Percentiles rank a stretch among this genome's conserved stretches.
Evolutionary conservation across 2,888 invertebrate genomes (phyloP).

Genomic region (Poecilobothrus nobilitatus): DNA sequence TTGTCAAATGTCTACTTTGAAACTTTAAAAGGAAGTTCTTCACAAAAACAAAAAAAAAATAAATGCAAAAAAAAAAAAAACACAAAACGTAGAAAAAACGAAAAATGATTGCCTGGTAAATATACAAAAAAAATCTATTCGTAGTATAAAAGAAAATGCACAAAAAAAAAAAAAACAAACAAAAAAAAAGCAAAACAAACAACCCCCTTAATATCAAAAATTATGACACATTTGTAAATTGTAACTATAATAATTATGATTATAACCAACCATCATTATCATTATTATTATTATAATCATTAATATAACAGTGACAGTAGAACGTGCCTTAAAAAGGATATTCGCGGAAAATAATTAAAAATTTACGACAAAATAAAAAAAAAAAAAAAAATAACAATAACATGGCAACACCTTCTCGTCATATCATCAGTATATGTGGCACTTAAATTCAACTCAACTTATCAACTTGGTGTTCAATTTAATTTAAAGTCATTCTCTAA

Average conservation of each 20-base stretch:
- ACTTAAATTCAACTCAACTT: no score
- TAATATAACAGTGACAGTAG: neutral
- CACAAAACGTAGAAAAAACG: neutral
- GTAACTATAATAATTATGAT: neutral
- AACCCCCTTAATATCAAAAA: neutral
- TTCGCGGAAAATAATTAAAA: neutral
- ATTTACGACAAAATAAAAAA: neutral
- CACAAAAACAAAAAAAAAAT: neutral
- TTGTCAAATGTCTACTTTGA: neutral
- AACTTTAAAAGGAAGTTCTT: neutral
- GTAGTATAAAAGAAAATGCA: neutral
- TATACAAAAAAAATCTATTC: neutral
- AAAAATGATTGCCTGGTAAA: neutral
- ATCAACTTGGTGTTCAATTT: no score
- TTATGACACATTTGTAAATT: conserved; percentile 6
- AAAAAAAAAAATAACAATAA: neutral
- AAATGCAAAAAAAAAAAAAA: neutral
- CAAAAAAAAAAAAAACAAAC: no score
- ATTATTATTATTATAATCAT: neutral
- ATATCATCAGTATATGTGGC: neutral
- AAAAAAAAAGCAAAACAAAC: no score
- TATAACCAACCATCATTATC: neutral
- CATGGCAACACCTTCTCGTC: neutral
- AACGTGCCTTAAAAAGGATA: neutral
- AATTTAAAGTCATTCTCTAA: no score